Evolutionary conservation across 2,888 invertebrate genomes (phyloP).

Genomic region (Mayetiola destructor): DNA sequence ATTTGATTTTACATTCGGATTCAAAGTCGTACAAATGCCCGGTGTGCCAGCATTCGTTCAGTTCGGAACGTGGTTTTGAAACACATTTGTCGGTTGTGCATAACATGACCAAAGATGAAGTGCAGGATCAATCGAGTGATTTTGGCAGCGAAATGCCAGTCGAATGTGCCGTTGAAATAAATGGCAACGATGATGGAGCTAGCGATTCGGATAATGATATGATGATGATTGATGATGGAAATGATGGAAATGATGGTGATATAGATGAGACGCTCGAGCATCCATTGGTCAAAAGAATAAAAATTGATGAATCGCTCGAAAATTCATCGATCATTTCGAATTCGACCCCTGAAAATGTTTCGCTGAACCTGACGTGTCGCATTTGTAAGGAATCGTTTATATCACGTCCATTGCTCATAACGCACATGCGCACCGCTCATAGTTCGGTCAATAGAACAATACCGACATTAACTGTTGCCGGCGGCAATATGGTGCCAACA

Average conservation of each 20-base stretch:
- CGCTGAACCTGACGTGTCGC: constrained; percentile 1
- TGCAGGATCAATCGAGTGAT: background rate
- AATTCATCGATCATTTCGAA: constrained; percentile 19
- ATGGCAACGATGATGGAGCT: constrained; percentile 19
- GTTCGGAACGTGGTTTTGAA: constrained; percentile 15
- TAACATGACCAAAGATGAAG: constrained; percentile 14
- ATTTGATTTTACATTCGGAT: constrained; percentile 19
- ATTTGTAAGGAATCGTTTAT: background rate
- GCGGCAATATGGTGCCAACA: background rate
- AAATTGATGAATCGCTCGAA: constrained; percentile 10
- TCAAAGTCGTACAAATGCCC: constrained; percentile 16
- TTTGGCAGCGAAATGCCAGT: background rate
- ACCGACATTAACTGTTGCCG: background rate
- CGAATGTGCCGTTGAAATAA: constrained; percentile 9
- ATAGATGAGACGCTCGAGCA: constrained; percentile 22
- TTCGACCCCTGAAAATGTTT: constrained; percentile 20
- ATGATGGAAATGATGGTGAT: constrained; percentile 25
- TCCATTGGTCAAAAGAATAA: too few relatives aligned
- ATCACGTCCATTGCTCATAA: background rate
- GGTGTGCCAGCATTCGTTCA: constrained; percentile 17
- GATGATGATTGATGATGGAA: constrained; percentile 12
- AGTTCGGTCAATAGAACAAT: background rate
- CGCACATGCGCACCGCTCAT: background rate
- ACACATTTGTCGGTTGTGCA: constrained; percentile 17
- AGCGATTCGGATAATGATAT: too few relatives aligned